Percentiles rank a stretch among this genome's conserved stretches.
Evolutionary conservation across 2,888 invertebrate species (phyloP).

Genomic region (Psylliodes chrysocephalus): DNA sequence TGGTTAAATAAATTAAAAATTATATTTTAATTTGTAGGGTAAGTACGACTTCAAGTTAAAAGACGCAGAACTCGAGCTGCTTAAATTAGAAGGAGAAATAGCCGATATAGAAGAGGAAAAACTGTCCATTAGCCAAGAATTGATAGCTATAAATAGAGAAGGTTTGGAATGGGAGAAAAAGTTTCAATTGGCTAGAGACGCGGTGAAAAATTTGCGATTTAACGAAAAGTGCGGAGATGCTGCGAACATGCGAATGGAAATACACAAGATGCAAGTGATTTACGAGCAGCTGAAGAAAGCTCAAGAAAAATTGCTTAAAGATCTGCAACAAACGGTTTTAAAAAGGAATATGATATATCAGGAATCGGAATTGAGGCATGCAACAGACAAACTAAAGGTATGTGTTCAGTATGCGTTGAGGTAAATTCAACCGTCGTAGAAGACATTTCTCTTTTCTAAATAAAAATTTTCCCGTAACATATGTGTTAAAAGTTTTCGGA

Average conservation of each 20-base stretch:
- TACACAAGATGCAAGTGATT: constrained; percentile 83
- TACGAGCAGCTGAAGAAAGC: constrained; percentile 66
- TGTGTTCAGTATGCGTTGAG: too few species aligned
- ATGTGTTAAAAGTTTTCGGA: too few species aligned
- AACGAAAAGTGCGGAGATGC: constrained; percentile 78
- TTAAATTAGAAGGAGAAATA: constrained; percentile 76
- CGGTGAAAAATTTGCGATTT: constrained; percentile 74
- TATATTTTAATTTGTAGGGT: too few species aligned
- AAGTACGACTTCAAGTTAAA: constrained; percentile 67
- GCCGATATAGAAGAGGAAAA: constrained; percentile 75
- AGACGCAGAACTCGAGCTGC: constrained; percentile 75
- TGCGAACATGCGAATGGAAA: constrained; percentile 80
- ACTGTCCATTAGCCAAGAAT: constrained; percentile 70
- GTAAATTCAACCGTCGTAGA: too few species aligned
- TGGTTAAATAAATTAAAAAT: too few species aligned
- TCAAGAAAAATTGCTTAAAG: constrained; percentile 71
- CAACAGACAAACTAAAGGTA: constrained; percentile 58
- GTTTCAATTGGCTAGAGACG: constrained; percentile 77
- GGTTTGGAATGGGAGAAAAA: constrained; percentile 85
- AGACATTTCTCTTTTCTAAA: too few species aligned
- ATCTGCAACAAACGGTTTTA: constrained; percentile 73
- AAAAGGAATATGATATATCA: constrained; percentile 73
- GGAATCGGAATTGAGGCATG: constrained; percentile 67
- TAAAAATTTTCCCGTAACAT: too few species aligned
- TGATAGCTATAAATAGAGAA: constrained; percentile 73